Evolutionary conservation across 2,888 invertebrate species (phyloP).

Genomic region (Cosmorhoe ocellata): DNA sequence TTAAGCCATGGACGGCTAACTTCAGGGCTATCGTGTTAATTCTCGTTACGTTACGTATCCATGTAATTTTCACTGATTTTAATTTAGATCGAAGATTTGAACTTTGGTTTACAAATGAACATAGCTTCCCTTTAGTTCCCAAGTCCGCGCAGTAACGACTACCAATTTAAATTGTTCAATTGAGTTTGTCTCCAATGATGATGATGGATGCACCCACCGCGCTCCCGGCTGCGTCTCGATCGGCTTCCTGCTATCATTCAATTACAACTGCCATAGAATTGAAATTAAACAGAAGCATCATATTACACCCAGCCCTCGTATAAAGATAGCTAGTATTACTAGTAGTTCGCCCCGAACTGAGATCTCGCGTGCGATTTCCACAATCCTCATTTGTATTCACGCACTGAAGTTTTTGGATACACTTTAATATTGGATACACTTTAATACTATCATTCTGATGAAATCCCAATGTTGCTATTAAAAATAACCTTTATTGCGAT

Average conservation of each 20-base stretch:
- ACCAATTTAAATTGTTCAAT: slow-evolving; percentile 57
- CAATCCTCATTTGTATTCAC: too few relatives aligned
- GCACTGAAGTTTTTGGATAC: too few relatives aligned
- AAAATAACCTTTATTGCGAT: too few relatives aligned
- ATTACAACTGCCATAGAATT: slow-evolving; percentile 44
- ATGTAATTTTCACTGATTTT: slow-evolving; percentile 9
- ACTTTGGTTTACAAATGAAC: slow-evolving; percentile 12
- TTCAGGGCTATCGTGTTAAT: too few relatives aligned
- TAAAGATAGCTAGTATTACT: too few relatives aligned
- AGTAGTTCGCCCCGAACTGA: too few relatives aligned
- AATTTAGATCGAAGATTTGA: slow-evolving; percentile 1
- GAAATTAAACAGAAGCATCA: slow-evolving; percentile 1
- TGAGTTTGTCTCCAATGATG: slow-evolving; percentile 59
- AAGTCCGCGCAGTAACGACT: slow-evolving; percentile 33
- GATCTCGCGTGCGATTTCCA: too few relatives aligned
- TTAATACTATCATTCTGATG: too few relatives aligned
- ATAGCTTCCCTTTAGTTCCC: slow-evolving; percentile 11
- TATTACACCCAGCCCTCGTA: too few relatives aligned
- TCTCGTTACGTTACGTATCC: slow-evolving; percentile 3
- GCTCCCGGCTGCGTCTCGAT: slow-evolving; percentile 44
- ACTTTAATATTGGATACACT: too few relatives aligned
- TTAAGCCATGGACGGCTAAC: too few relatives aligned
- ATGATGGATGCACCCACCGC: slow-evolving; percentile 70
- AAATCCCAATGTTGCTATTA: too few relatives aligned
- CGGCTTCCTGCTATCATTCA: slow-evolving; percentile 74